phyloP scores from a whole-genome alignment of 2,113 vertebrate species.

The Gnathonemus longibarbis region DNA sequence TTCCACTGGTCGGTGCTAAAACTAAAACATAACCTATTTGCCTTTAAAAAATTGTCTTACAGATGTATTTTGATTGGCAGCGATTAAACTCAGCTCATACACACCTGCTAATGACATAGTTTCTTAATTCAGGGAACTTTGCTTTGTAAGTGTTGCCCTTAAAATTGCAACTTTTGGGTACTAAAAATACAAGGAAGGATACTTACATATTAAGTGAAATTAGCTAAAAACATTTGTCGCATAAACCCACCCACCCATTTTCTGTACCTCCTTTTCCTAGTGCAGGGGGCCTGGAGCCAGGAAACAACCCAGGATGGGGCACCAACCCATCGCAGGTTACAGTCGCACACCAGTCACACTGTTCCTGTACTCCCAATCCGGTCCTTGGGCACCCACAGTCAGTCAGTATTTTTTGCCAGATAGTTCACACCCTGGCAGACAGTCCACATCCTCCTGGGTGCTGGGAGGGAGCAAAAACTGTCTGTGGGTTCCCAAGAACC shows the following conservation, averaged over 20 bases:
- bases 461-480: neutral
- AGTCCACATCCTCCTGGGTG: neutral
- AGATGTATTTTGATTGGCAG: neutral
- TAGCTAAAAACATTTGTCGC: neutral
- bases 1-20: neutral
- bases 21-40: neutral
- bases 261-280: neutral
- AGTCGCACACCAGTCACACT: too few species aligned
- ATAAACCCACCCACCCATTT: neutral
- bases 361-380: neutral
- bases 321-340: neutral
- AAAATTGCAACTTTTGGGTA: neutral
- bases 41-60: neutral
- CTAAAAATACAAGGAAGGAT: neutral
- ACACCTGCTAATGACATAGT: neutral
- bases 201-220: neutral
- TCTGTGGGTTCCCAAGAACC: neutral
- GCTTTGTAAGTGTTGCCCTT: neutral
- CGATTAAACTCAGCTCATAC: neutral
- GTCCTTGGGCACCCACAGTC: neutral
- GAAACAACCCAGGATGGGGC: neutral
- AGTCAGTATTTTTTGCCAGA: neutral
- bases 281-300: neutral
- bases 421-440: too few species aligned
- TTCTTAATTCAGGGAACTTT: neutral